Base-by-base conservation (phyloP, 2,888 invertebrate species). In the Acrobeloides nanus region DNA sequence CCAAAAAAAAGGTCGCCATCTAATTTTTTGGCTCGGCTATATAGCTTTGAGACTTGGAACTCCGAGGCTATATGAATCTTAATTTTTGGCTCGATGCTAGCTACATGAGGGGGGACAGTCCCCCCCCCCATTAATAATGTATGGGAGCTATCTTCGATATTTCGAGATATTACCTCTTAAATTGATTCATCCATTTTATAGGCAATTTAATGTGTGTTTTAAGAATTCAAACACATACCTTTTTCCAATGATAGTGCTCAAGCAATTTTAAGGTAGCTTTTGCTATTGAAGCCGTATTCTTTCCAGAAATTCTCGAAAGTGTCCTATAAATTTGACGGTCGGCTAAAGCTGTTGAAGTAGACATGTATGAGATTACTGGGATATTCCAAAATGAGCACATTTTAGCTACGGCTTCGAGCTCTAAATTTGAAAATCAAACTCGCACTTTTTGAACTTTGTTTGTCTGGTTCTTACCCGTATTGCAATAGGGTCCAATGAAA, bases 321-420 rank as follows among this genome's bases (percentile, higher is more conserved):
- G 69, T 69, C 47, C 62, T 62, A 59, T 60, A 44, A 25, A 44
- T 44, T 2, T 21, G 20, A 1, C 37, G 43, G 38, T 44, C 45
- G 3, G 17, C n/a, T 8, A 45, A n/a, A 3, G 37, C 37, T 15
- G 38, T 59, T 59, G 8, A 62, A 57, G 17, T 62, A 53, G 3
- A 62, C 69, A 70, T 70, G 45, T 69, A 69, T 1, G 65, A 63
- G 37, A 69, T 64, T 24, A 66, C 64, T 6, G 69, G 67, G 38
- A 69, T 59, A 38, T 69, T 70, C 69, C 68, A 69, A 45, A 64
- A 68, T 1, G 64, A 57, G 15, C 65, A 61, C 69, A 69, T 69
- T 38, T 68, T 51, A 18, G 66, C 68, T 5, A 69, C 69, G n/a
- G 69, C 68, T 25, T 69, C 69, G 32, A 47, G n/a, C 21, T 46